phyloP scores from a whole-genome alignment of 2,113 vertebrate genomes.

The Chitala chitala region DNA sequence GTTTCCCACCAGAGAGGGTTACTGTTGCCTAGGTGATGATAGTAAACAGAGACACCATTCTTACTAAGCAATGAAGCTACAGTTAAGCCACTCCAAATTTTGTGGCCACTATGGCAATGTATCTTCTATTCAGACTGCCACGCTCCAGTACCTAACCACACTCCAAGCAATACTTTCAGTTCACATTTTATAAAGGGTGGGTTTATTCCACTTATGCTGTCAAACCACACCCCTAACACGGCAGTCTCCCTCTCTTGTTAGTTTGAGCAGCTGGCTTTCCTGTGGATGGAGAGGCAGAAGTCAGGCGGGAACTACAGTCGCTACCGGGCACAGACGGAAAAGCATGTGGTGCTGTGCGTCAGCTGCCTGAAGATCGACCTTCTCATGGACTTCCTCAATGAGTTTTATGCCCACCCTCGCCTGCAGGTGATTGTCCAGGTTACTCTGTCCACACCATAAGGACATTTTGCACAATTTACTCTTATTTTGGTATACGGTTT shows the following conservation, averaged over 20 bases:
- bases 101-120: too few species aligned
- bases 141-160: too few species aligned
- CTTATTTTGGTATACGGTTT: too few species aligned
- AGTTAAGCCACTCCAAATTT: too few species aligned
- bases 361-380: constrained; percentile 74
- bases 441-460: not conserved
- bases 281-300: constrained; percentile 77
- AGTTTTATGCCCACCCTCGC: constrained; percentile 71
- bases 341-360: constrained; percentile 72
- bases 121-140: too few species aligned
- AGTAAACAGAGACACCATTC: not conserved
- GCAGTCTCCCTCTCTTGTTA: constrained; percentile 23
- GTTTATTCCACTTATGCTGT: not conserved
- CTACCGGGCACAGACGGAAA: constrained; percentile 73
- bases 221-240: not conserved
- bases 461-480: too few species aligned
- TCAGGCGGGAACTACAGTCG: constrained; percentile 75
- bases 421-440: constrained; percentile 55
- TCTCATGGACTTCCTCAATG: constrained; percentile 76
- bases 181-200: not conserved
- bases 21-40: not conserved
- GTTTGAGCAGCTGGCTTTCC: constrained; percentile 75
- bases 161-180: not conserved
- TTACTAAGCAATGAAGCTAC: not conserved
- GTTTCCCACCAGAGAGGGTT: too few species aligned